Conservation (phyloP, 2,113 vertebrate species). For the Lates calcarifer region DNA sequence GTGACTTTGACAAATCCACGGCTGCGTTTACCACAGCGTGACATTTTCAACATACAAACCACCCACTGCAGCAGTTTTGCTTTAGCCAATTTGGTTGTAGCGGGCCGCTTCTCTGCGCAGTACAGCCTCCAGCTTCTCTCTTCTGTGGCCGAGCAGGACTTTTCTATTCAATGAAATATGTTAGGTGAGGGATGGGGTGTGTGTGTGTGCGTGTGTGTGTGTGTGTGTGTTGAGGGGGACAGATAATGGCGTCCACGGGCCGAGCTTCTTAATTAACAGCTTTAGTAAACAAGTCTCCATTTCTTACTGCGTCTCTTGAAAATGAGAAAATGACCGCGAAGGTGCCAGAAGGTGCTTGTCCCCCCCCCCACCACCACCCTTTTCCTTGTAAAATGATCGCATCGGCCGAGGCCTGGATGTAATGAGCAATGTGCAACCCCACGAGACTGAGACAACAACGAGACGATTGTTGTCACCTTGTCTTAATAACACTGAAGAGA, state of each 20-base stretch:
- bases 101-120: conserved; percentile 69
- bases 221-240: no score
- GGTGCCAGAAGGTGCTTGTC: conserved; percentile 16
- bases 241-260: background rate
- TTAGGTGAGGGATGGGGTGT: no score
- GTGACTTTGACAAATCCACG: conserved; percentile 32
- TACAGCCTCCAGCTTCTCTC: conserved; percentile 10
- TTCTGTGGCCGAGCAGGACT: conserved; percentile 16
- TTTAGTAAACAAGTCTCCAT: conserved; percentile 27
- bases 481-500: conserved; percentile 38
- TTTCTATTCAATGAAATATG: background rate
- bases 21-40: conserved; percentile 58
- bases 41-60: conserved; percentile 68
- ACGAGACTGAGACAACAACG: conserved; percentile 16
- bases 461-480: conserved; percentile 24
- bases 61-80: conserved; percentile 84
- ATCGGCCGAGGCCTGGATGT: background rate
- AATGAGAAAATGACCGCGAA: background rate
- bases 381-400: background rate
- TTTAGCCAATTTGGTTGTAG: conserved; percentile 54
- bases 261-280: background rate
- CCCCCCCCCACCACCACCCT: no score
- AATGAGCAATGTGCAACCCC: conserved; percentile 15
- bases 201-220: no score
- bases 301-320: background rate